Base-by-base conservation (phyloP, 1,140 invertebrate species). In the Amyelois transitella region DNA sequence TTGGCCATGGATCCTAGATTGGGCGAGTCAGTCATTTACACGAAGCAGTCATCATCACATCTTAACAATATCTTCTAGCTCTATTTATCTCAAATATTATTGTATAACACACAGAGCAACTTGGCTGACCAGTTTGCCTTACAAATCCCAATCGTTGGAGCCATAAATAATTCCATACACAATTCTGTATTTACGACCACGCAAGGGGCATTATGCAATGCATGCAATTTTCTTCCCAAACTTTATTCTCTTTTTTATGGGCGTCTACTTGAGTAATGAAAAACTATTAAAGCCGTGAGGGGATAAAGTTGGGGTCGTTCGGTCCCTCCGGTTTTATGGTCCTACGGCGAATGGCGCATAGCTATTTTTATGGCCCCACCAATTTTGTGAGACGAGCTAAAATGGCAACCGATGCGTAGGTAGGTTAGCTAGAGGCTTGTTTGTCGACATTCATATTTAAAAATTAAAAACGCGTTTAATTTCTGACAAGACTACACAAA, bases 231-330 rank as follows among this genome's bases (percentile, higher is more conserved):
- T 87, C 81, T 82, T 79, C 59, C 68, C 74, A 63, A 76, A 72
- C 69, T 82, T 79, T 80, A 82, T 84, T 71, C 60, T 65, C 58
- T 55, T 83, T 84, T 38, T 86, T 85, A 81, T 78, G 60, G 67
- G 53, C 80, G 72, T 86, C 83, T 86, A 83, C 83, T 86, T 86
- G 83, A 86, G 83, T 86, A 86, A 86, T 86, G 83, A 85, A 86
- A 85, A 83, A 86, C 81, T 83, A 86, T 86, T 77, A 86, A 86
- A 83, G 60, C 75, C 65, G 81, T 66, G 68, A 75, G 83, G 81
- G 78, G 75, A 82, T 81, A 75, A 75, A 75, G 59, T 73, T 68
- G 72, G 77, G 78, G 80, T 81, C 73, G 81, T 77, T 73, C 74
- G 77, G 72, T 76, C 82, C 81, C 81, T 81, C 67, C 72, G 72